Base-by-base conservation (phyloP, 2,888 invertebrate species). In the Caenorhabditis japonica region DNA sequence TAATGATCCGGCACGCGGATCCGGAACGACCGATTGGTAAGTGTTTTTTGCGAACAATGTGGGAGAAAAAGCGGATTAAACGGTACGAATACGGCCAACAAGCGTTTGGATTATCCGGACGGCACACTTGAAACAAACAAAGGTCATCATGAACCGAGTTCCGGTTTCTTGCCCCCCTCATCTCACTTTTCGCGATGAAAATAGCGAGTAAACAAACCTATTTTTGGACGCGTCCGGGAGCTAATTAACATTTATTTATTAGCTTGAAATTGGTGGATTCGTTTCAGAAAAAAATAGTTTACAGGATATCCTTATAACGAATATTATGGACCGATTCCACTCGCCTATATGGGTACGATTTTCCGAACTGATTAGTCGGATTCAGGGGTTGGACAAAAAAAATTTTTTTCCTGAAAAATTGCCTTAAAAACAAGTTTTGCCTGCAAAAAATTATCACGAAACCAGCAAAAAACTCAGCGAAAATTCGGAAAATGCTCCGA, bases 1-100 rank as follows among this genome's bases (percentile, higher is more conserved):
- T 83, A 15, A 78, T 77, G 76, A 74, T 82, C 21, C 68, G 81
- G 44, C 80, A 81, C 52, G 68, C 83, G 4, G 84, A 84, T 56
- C 76, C 80, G n/a, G 85, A 86, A 39, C 70, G 82, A 56, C 84
- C 85, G 10, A 82, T 84, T 43, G 85, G 85, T 86, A 46, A 41
- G 77, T 58, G 39, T 21, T 43, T 33, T 44, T 12, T n/a, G n/a
- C n/a, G n/a, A n/a, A n/a, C n/a, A n/a, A n/a, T n/a, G 17, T 33
- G 25, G n/a, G 15, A 15, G n/a, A 23, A 25, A 36, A 10, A 25
- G 13, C 7, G 36, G 51, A 36, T 34, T 36, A 23, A 17, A 36
- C 12, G n/a, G n/a, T n/a, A n/a, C 13, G 23, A 30, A 13, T 30
- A 27, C 30, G 27, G 30, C 15, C 47, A 21, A 15, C 30, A 15